phyloP scores from a whole-genome alignment of 2,888 invertebrate genomes.

The Chymomyza amoena region DNA sequence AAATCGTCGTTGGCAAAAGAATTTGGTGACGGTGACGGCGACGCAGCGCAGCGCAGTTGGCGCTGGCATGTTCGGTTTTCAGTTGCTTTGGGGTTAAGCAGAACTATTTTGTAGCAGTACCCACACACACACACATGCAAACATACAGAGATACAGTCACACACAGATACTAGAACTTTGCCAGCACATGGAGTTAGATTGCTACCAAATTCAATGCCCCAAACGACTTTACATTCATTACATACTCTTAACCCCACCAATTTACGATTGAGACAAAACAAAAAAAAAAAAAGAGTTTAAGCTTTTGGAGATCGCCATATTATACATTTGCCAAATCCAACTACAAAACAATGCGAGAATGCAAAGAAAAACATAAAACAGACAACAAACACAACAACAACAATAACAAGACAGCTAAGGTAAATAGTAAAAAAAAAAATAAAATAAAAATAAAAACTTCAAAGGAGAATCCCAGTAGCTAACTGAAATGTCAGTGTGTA shows the following conservation, averaged over 20 bases:
- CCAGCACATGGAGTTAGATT: neutral
- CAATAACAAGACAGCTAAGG: constrained; percentile 37
- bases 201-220: neutral
- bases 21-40: constrained; percentile 50
- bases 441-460: constrained; percentile 51
- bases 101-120: constrained; percentile 8
- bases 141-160: neutral
- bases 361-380: constrained; percentile 8
- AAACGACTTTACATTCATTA: neutral
- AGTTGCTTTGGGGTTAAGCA: constrained; percentile 42
- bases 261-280: no score
- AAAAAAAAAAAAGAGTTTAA: neutral
- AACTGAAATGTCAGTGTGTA: constrained; percentile 50
- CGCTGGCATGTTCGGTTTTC: constrained; percentile 39
- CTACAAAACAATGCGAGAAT: constrained; percentile 28
- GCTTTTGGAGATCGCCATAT: neutral
- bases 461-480: constrained; percentile 75
- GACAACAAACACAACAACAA: constrained; percentile 21
- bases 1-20: constrained; percentile 55
- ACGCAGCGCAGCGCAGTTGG: constrained; percentile 23
- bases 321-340: constrained; percentile 33
- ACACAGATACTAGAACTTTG: neutral
- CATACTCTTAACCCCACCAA: neutral
- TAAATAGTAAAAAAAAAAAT: constrained; percentile 55
- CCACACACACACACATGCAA: neutral